Conservation (phyloP, 2,888 invertebrate genomes). For the Colletes collaris region DNA sequence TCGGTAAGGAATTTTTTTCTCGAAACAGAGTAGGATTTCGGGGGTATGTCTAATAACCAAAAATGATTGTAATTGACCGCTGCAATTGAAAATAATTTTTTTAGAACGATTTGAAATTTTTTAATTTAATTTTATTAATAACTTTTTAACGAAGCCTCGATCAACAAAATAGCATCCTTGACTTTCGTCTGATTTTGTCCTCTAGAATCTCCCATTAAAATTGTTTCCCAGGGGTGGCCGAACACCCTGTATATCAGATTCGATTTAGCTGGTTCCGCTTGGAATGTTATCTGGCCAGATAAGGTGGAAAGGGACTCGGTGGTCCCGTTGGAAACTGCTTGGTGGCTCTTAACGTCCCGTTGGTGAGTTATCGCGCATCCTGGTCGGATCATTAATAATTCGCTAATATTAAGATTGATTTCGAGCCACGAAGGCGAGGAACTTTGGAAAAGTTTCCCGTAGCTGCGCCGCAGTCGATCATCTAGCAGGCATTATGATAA, state of each 20-base stretch:
- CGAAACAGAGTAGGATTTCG: no score
- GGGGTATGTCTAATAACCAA: no score
- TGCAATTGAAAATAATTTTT: no score
- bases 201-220: no score
- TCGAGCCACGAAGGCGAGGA: constrained; percentile 38
- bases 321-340: constrained; percentile 65
- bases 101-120: no score
- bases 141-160: no score
- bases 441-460: constrained; percentile 57
- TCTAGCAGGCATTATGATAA: constrained; percentile 23
- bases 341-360: constrained; percentile 63
- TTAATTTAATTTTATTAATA: no score
- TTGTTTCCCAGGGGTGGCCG: no score
- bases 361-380: constrained; percentile 63
- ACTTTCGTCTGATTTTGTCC: no score
- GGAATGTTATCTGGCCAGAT: constrained; percentile 64
- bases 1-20: no score
- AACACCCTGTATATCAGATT: constrained; percentile 42
- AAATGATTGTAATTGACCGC: no score
- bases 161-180: no score
- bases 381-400: constrained; percentile 65
- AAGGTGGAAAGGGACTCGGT: constrained; percentile 44
- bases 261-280: constrained; percentile 37
- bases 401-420: constrained; percentile 68
- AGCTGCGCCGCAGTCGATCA: constrained; percentile 40